These are phyloP conservation scores for Augochlorella aurata DNA, from an alignment of 2,888 invertebrate genomes.

Conservation along the genomic window DNA sequence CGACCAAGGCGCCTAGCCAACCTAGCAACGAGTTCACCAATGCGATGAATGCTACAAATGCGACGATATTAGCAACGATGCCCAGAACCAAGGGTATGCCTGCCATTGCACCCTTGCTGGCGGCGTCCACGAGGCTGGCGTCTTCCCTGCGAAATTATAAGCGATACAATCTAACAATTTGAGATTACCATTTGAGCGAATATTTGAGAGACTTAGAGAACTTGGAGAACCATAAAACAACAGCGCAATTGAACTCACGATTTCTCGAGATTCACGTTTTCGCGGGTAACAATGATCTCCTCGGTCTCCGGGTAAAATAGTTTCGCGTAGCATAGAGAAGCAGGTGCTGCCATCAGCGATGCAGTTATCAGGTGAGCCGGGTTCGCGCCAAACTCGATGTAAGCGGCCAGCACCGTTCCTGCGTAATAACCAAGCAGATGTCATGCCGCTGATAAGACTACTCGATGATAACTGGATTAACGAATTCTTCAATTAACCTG, in stretches of 20 bases:
- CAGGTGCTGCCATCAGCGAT: constrained; percentile 98
- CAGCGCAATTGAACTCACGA: constrained; percentile 83
- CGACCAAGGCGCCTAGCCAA: constrained; percentile 92
- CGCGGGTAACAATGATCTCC: constrained; percentile 88
- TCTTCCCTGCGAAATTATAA: constrained; percentile 85
- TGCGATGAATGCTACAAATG: constrained; percentile 93
- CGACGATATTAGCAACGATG: constrained; percentile 95
- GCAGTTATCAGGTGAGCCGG: constrained; percentile 95
- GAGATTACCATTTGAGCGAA: no score
- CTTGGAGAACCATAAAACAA: no score
- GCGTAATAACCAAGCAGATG: constrained; percentile 71
- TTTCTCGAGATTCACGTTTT: constrained; percentile 88
- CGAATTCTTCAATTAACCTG: constrained; percentile 83
- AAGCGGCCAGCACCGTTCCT: constrained; percentile 95
- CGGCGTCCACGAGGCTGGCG: constrained; percentile 94
- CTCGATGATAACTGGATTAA: background rate
- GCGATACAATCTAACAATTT: no score
- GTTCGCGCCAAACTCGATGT: constrained; percentile 94
- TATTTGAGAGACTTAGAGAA: no score
- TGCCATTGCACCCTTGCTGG: constrained; percentile 92
- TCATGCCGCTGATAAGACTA: constrained; percentile 59
- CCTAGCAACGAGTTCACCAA: constrained; percentile 91
- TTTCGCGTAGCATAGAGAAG: constrained; percentile 94
- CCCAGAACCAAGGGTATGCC: constrained; percentile 92
- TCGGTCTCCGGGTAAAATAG: constrained; percentile 96